Conservation (phyloP, 2,888 invertebrate genomes). For the Tachina grossa region DNA sequence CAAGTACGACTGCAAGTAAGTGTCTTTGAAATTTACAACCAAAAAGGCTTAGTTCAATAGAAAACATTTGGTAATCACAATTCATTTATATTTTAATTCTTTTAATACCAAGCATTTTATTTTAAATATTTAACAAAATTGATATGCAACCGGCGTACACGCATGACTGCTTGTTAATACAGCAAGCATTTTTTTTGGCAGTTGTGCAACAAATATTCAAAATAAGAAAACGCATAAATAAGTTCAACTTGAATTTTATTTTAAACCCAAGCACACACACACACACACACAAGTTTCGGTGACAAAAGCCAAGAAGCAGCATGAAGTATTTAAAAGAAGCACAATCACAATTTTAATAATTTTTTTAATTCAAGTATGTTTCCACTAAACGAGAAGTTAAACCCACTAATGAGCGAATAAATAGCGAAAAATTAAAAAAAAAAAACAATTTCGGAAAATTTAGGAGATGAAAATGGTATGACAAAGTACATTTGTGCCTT, state of each 20-base stretch:
- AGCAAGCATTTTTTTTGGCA: slow-evolving; percentile 47
- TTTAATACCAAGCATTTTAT: neutral
- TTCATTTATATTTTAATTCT: slow-evolving; percentile 12
- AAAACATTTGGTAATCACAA: slow-evolving; percentile 29
- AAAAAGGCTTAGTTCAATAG: slow-evolving; percentile 38
- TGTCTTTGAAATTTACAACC: slow-evolving; percentile 44
- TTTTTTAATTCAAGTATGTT: neutral
- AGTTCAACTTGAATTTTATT: neutral
- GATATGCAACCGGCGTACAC: slow-evolving; percentile 52
- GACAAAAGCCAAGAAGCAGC: neutral
- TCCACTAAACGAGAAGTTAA: slow-evolving; percentile 15
- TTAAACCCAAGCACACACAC: neutral
- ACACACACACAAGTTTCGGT: neutral
- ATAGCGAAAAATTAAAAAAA: neutral
- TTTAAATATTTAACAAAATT: slow-evolving; percentile 29
- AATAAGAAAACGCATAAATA: neutral
- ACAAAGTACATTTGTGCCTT: too few relatives aligned
- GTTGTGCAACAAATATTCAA: slow-evolving; percentile 56
- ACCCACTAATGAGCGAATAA: slow-evolving; percentile 17
- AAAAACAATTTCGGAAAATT: neutral
- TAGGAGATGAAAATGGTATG: too few relatives aligned
- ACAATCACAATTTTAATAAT: slow-evolving; percentile 7
- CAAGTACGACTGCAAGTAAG: slow-evolving; percentile 13
- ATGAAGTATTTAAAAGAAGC: neutral
- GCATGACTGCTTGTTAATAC: neutral